Conservation (phyloP, 2,888 invertebrate genomes). For the Drosophila affinis region DNA sequence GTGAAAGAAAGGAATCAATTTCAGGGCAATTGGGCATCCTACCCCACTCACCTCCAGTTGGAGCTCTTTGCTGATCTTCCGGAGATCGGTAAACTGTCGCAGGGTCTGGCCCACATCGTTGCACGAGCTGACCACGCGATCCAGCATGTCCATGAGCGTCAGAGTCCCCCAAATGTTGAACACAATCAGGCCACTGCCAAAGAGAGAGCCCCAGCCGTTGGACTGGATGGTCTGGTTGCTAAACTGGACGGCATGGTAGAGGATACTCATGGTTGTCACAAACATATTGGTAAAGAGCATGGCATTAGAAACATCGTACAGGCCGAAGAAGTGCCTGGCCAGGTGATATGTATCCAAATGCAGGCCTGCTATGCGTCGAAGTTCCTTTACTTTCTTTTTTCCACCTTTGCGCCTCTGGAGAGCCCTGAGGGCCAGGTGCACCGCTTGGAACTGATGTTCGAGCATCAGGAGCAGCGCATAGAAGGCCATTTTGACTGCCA, state of each 20-base stretch:
- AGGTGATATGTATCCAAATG: conserved; percentile 50
- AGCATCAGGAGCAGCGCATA: conserved; percentile 49
- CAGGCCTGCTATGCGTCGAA: conserved; percentile 38
- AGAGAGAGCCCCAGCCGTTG: neutral
- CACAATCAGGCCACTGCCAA: conserved; percentile 41
- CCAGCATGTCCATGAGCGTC: conserved; percentile 52
- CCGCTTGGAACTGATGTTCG: conserved; percentile 55
- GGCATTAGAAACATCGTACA: conserved; percentile 43
- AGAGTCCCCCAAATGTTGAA: conserved; percentile 29
- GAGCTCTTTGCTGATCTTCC: conserved; percentile 13
- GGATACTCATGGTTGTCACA: conserved; percentile 40
- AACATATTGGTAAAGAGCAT: conserved; percentile 51
- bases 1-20: neutral
- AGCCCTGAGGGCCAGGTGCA: conserved; percentile 47
- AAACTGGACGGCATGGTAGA: conserved; percentile 64
- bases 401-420: conserved; percentile 2
- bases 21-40: neutral
- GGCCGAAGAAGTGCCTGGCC: conserved; percentile 33
- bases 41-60: conserved; percentile 46
- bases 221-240: conserved; percentile 40
- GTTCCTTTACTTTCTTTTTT: neutral
- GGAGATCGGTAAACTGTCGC: conserved; percentile 49
- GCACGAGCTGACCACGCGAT: conserved; percentile 48
- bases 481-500: conserved; percentile 30
- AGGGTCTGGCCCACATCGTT: conserved; percentile 51